These are phyloP conservation scores for Lithosia quadra DNA, from an alignment of 2,888 invertebrate genomes.

Conservation along the genomic window DNA sequence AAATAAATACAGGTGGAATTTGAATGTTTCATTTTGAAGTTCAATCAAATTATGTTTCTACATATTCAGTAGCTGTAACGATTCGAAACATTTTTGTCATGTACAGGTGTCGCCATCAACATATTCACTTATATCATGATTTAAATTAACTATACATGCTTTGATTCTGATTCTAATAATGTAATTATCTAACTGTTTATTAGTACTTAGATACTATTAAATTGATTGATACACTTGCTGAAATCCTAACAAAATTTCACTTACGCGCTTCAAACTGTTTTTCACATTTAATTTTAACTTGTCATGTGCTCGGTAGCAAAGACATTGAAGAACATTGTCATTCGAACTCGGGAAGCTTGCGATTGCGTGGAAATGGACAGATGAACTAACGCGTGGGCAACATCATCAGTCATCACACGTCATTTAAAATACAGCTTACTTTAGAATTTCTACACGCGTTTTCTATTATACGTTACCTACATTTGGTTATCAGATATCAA, in stretches of 20 bases:
- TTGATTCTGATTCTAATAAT: not conserved
- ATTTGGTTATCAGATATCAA: constrained; percentile 11
- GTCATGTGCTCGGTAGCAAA: constrained; percentile 13
- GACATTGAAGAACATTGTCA: constrained; percentile 21
- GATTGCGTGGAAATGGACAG: constrained; percentile 26
- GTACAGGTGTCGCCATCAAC: not conserved
- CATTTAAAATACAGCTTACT: constrained; percentile 23
- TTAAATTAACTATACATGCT: not conserved
- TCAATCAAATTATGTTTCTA: not conserved
- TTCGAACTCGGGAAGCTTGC: constrained; percentile 31
- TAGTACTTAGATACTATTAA: constrained; percentile 1
- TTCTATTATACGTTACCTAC: constrained; percentile 25
- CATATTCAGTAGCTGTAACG: not conserved
- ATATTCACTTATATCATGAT: not conserved
- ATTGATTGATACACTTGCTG: constrained; percentile 20
- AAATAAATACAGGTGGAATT: constrained; percentile 7
- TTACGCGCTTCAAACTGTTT: constrained; percentile 11
- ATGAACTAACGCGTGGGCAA: constrained; percentile 35
- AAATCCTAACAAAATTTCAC: constrained; percentile 12
- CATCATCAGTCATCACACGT: constrained; percentile 28
- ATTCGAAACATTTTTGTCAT: not conserved
- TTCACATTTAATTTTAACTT: constrained; percentile 14
- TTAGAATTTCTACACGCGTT: constrained; percentile 12
- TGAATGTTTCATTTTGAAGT: not conserved
- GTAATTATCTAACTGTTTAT: not conserved